Base-by-base conservation (phyloP, 2,113 vertebrate species). In the Aptenodytes patagonicus region DNA sequence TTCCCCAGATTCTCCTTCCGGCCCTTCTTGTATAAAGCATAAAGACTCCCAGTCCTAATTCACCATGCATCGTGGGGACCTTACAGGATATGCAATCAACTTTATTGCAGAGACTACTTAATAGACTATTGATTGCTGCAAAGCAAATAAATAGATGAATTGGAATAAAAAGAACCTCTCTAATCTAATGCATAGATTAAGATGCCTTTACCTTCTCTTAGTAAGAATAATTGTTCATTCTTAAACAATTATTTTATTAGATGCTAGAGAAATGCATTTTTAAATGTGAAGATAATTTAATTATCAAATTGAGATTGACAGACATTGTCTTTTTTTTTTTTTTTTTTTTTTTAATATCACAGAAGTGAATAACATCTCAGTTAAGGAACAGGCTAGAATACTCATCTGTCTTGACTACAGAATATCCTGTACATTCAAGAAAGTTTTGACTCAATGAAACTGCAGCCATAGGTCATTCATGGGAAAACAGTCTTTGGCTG, bases 141-240 rank as follows among this genome's bases (percentile, higher is more conserved):
- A 92, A 68, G 49, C 90, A 96, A 97, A 95, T 88, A 79, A 86
- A 75, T 40, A 83, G 49, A 87, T 36, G 1, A 79, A 92, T 1
- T 57, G 70, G 72, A 86, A 65, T 83, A 80, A 87, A 83, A 84
- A 76, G 51, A 95, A 61, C 20, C 38, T 81, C 72, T 89, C 47
- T 77, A 55, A 90, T 54, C 65, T 82, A 34, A 81, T 38, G 21
- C 26, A 34, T 17, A 40, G 42, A 80, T 62, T 68, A 75, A 83
- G 54, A 89, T n/a, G 77, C 44, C 72, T 94, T 89, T 55, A 83
- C 55, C 22, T 72, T 87, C 61, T 77, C 61, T 49, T 61, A 49
- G n/a, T 57, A 97, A 93, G 57, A 95, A 73, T 60, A 94, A 78
- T 17, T 82, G 66, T n/a, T 95, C 42, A 81, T 84, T 90, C 75